Evolutionary conservation across 2,113 vertebrate species (phyloP), one percentile per base, ranked within the genome.

Genomic region (Paralichthys olivaceus): DNA sequence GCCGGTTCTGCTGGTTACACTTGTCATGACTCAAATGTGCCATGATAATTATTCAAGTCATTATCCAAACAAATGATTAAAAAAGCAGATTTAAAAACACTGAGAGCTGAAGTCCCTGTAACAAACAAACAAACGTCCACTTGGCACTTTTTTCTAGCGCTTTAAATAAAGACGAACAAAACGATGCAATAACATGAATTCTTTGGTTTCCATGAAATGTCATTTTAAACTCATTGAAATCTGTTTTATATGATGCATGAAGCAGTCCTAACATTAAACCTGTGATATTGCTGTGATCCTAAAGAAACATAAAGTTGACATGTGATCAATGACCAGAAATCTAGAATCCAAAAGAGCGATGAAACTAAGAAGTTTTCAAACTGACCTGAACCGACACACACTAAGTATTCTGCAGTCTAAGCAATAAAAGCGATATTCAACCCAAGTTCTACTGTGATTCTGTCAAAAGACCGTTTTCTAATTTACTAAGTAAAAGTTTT

Each of bases 161-260:
- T 82, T 84, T 81, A 58, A 80, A 72, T 62, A 65, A 69, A 80
- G 4, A 58, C 1, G 26, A 28, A 68, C 0, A 78, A 74, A 79
- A 76, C 55, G 5, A 2, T 28, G 40, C 7, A 47, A n/a, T 9
- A 49, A 69, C 37, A 70, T 65, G 17, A 55, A 4, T 7, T 82
- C 87, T 92, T 93, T 92, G 91, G 89, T 79, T 62, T 86, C n/a
- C 23, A 70, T 66, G n/a, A 86, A 82, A 83, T 80, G 64, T 70
- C 3, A 55, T n/a, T 26, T 63, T 54, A 5, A 22, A 62, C 34
- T 43, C 22, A 76, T 29, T 65, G 23, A 72, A 72, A 65, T 4
- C 14, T 32, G 26, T 9, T 43, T 6, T n/a, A 23, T 19, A 53
- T 11, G 3, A 34, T n/a, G 37, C n/a, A 70, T 62, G 17, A 61